Base-by-base conservation (phyloP, 2,888 invertebrate species). In the Bombylius major region DNA sequence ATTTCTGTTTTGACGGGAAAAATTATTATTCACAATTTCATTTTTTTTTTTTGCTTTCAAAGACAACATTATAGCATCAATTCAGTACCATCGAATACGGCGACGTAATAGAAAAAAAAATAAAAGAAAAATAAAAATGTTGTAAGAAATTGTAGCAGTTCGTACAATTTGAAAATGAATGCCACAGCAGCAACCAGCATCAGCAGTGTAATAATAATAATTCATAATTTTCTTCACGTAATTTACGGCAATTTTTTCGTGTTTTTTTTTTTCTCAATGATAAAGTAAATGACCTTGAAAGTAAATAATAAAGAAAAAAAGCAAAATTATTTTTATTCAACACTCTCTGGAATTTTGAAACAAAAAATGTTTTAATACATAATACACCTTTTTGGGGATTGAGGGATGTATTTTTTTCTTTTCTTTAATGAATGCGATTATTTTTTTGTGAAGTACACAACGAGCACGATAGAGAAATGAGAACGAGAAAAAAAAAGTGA, bases 171-270 rank as follows among this genome's bases (percentile, higher is more conserved):
- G 11, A 42, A 1, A 4, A 42, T 42, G 39, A 11, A 11, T 8
- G 39, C 39, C 8, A 11, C 12, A 42, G 39, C 11, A 42, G 39
- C 5, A 11, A 3, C 11, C 11, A 42, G 39, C 11, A 42, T 2
- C 11, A 42, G 39, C 11, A 42, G 39, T 42, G 11, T 42, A 36
- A 36, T 36, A 36, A 42, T 42, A 55, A 47, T 51, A 55, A 55
- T 55, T 55, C 55, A 55, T 55, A 55, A 55, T 51, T 50, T 55
- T 47, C 55, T 55, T 55, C 50, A 51, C 50, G 55, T 55, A 51
- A 55, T 51, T 50, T 55, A 50, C 50, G 11, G 8, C 12, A 11
- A 6, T 36, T 7, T 36, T 36, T 36, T 36, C 4, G 7, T 36
- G 5, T 36, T 36, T 36, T 36, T 36, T 54, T 50, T 50, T 46